phyloP scores from a whole-genome alignment of 2,888 invertebrate genomes.

The Caenorhabditis afra region DNA sequence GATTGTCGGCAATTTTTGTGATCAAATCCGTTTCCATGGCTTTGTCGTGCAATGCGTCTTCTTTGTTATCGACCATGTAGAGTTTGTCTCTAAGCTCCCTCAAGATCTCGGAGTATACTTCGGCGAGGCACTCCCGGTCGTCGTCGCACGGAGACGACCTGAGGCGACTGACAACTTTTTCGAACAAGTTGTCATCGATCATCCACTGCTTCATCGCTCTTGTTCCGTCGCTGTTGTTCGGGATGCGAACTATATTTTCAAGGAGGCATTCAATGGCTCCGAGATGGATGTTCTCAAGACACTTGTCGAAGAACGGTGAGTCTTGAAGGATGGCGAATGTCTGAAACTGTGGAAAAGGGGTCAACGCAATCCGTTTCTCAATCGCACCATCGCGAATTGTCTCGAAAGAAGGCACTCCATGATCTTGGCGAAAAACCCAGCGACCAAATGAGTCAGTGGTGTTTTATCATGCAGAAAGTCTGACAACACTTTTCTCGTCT shows the following conservation, averaged over 20 bases:
- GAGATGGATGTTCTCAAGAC: constrained; percentile 54
- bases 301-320: constrained; percentile 59
- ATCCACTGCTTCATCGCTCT: constrained; percentile 60
- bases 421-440: constrained; percentile 67
- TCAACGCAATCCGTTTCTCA: no score
- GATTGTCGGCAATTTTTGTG: constrained; percentile 40
- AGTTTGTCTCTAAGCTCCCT: constrained; percentile 61
- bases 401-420: constrained; percentile 56
- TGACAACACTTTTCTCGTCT: constrained; percentile 36
- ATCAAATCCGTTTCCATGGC: constrained; percentile 41
- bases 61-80: constrained; percentile 40
- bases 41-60: constrained; percentile 55
- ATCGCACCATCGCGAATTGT: constrained; percentile 46
- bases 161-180: constrained; percentile 54
- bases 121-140: constrained; percentile 63
- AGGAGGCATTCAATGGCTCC: constrained; percentile 64
- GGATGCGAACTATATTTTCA: constrained; percentile 49
- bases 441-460: constrained; percentile 62
- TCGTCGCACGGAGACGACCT: constrained; percentile 31
- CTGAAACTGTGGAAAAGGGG: constrained; percentile 32
- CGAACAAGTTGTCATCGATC: constrained; percentile 54
- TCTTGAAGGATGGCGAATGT: constrained; percentile 46
- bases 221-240: constrained; percentile 36
- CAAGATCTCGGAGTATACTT: constrained; percentile 59
- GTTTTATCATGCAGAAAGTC: constrained; percentile 47